A percentile compares a stretch with the other conserved stretches of the same genome.
These are phyloP conservation scores for Laupala kohalensis DNA, from an alignment of 1,140 invertebrate genomes.

Conservation along the genomic window DNA sequence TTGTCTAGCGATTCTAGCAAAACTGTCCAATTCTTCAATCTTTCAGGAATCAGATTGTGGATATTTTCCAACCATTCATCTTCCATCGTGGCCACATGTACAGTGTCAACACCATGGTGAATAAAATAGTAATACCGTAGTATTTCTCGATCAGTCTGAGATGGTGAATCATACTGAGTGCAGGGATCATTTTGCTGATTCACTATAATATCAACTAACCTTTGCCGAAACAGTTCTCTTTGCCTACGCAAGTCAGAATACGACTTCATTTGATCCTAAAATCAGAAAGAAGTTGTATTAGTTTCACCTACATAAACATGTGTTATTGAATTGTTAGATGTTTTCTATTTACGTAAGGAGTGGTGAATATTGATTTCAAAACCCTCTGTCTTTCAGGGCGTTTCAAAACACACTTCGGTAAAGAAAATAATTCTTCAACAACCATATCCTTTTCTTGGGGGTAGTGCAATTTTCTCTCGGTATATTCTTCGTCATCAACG, in stretches of 20 bases:
- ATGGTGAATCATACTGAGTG: slow-evolving; percentile 28
- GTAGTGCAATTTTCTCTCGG: too few relatives aligned
- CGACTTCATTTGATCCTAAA: slow-evolving; percentile 27
- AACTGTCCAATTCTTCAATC: neutral
- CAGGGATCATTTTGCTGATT: slow-evolving; percentile 18
- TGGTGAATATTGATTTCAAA: too few relatives aligned
- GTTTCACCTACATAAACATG: too few relatives aligned
- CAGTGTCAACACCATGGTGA: slow-evolving; percentile 73
- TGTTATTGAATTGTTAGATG: too few relatives aligned
- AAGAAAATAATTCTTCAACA: too few relatives aligned
- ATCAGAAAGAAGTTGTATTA: too few relatives aligned
- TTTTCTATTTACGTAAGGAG: too few relatives aligned
- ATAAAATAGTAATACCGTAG: slow-evolving; percentile 82
- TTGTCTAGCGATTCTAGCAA: neutral
- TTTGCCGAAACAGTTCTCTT: slow-evolving; percentile 66
- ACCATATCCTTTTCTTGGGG: too few relatives aligned
- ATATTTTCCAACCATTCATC: slow-evolving; percentile 38
- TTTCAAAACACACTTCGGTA: too few relatives aligned
- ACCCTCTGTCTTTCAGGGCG: too few relatives aligned
- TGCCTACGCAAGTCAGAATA: slow-evolving; percentile 56
- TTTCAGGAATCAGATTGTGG: slow-evolving; percentile 27
- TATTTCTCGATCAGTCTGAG: slow-evolving; percentile 49
- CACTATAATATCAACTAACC: slow-evolving; percentile 60
- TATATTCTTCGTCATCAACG: too few relatives aligned
- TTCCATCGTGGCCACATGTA: slow-evolving; percentile 66